These are phyloP conservation scores for Euwallacea similis DNA, from an alignment of 1,140 invertebrate genomes.

Conservation along the genomic window DNA sequence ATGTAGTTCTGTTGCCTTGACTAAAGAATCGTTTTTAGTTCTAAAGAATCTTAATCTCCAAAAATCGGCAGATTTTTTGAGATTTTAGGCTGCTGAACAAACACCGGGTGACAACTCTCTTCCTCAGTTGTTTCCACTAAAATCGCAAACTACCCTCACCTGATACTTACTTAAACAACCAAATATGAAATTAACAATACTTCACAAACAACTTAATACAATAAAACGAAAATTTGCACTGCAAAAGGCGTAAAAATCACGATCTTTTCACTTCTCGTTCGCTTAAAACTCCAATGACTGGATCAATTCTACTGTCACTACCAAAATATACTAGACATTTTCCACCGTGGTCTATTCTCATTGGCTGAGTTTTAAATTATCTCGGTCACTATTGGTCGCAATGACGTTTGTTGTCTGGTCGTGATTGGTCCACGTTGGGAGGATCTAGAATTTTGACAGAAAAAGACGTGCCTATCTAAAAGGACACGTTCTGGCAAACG, in stretches of 20 bases:
- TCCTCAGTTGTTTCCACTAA: not conserved
- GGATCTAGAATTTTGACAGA: constrained; percentile 16
- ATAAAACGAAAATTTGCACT: not conserved
- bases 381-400: constrained; percentile 11
- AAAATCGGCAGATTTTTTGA: not conserved
- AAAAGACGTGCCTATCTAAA: constrained; percentile 5
- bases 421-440: constrained; percentile 36
- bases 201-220: not conserved
- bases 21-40: no score
- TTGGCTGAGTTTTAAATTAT: constrained; percentile 24
- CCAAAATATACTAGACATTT: constrained; percentile 21
- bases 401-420: constrained; percentile 20
- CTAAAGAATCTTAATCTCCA: no score
- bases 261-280: not conserved
- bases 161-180: not conserved
- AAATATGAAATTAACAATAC: not conserved
- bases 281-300: constrained; percentile 28
- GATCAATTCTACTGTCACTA: constrained; percentile 23
- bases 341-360: constrained; percentile 31
- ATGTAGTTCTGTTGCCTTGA: no score
- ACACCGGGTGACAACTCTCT: not conserved
- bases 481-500: constrained; percentile 22
- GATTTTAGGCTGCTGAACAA: not conserved
- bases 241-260: no score
- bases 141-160: not conserved